These are phyloP conservation scores for Holocentrus rufus DNA, from an alignment of 2,797 vertebrate genomes.

Conservation along the genomic window DNA sequence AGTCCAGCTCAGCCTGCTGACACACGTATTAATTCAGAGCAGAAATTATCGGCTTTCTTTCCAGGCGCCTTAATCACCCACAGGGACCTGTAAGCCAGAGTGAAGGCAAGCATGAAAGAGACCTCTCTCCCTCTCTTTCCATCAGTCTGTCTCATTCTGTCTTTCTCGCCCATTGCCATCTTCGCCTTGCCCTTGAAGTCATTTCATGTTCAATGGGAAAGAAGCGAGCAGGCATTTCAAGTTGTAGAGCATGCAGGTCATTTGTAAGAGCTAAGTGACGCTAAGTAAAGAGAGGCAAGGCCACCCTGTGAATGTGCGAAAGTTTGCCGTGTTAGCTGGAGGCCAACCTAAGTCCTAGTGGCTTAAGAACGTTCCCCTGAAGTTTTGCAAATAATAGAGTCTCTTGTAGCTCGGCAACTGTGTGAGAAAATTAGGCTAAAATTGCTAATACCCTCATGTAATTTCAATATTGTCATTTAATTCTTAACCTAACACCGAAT, in stretches of 20 bases:
- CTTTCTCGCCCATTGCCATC: conserved; percentile 23
- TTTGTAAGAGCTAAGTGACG: conserved; percentile 63
- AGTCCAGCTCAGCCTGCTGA: conserved; percentile 65
- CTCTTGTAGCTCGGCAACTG: conserved; percentile 38
- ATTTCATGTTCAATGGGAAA: conserved; percentile 69
- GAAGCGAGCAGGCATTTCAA: conserved; percentile 53
- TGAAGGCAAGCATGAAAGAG: conserved; percentile 63
- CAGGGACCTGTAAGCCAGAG: conserved; percentile 60
- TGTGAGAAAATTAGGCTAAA: conserved; percentile 45
- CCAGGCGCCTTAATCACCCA: conserved; percentile 65
- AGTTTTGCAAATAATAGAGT: conserved; percentile 49
- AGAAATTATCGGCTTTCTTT: conserved; percentile 68
- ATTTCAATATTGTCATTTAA: conserved; percentile 37
- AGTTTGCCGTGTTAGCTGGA: conserved; percentile 14
- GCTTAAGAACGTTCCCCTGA: conserved; percentile 35
- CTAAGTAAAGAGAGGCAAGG: conserved; percentile 52
- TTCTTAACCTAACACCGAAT: conserved; percentile 37
- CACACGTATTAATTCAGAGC: conserved; percentile 65
- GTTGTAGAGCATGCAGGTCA: conserved; percentile 51
- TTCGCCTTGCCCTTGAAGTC: conserved; percentile 68
- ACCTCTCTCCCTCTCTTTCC: conserved; percentile 35
- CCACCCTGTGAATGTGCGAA: conserved; percentile 44
- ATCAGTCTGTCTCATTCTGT: conserved; percentile 16
- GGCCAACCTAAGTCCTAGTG: conserved; percentile 3
- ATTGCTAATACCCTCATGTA: conserved; percentile 37